Evolutionary conservation across 2,888 invertebrate genomes (phyloP).

Genomic region (Idaea aversata): DNA sequence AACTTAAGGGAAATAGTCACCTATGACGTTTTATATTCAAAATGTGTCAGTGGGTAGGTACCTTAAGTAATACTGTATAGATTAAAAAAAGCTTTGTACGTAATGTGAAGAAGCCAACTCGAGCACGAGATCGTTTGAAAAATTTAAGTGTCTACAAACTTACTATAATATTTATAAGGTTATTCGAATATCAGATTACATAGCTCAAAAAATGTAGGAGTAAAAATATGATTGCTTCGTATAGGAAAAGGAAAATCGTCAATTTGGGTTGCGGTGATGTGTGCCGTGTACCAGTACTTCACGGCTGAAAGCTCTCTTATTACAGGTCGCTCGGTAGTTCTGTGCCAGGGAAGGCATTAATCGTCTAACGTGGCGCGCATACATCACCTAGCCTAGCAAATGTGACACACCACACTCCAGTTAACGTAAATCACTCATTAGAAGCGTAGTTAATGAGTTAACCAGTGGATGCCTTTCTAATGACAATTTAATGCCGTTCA

Average conservation of each 20-base stretch:
- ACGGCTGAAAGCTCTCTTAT: conserved; percentile 56
- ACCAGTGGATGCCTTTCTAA: conserved; percentile 63
- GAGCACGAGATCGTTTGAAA: no score
- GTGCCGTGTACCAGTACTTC: conserved; percentile 46
- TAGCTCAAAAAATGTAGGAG: conserved; percentile 14
- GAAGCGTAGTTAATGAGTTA: conserved; percentile 59
- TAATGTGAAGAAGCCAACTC: no score
- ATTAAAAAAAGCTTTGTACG: no score
- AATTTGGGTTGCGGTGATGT: conserved; percentile 50
- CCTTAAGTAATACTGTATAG: no score
- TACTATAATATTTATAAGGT: no score
- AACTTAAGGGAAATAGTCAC: no score
- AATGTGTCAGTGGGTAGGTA: no score
- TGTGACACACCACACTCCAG: conserved; percentile 59
- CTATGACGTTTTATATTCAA: no score
- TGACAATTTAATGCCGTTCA: conserved; percentile 68
- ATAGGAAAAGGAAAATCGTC: conserved; percentile 44
- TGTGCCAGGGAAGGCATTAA: conserved; percentile 46
- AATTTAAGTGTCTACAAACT: no score
- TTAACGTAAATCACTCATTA: conserved; percentile 69
- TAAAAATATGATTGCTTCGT: conserved; percentile 22
- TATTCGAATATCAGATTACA: neutral
- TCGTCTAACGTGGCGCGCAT: conserved; percentile 44
- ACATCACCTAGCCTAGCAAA: conserved; percentile 48
- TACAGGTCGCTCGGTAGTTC: conserved; percentile 49